Evolutionary conservation across 2,888 invertebrate species (phyloP).

Genomic region (Meiosimyza platycephala): DNA sequence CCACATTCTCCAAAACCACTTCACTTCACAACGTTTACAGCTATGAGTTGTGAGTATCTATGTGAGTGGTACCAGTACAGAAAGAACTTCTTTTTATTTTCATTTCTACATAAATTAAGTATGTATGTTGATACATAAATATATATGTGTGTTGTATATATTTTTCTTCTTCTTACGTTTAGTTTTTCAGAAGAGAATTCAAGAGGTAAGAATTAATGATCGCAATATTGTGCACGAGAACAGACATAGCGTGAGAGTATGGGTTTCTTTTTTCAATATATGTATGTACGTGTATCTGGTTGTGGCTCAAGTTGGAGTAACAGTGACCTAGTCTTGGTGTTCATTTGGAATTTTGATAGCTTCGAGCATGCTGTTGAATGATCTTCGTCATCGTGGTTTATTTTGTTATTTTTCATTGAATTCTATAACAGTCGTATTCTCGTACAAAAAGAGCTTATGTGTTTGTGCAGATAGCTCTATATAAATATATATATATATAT

Average conservation of each 20-base stretch:
- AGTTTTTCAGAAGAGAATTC: conserved; percentile 39
- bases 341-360: conserved; percentile 33
- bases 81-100: no score
- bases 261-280: neutral
- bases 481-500: neutral
- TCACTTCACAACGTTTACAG: conserved; percentile 9
- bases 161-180: no score
- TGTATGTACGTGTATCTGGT: conserved; percentile 6
- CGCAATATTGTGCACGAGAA: conserved; percentile 37
- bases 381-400: conserved; percentile 19
- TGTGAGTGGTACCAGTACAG: no score
- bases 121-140: no score
- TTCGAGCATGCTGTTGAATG: conserved; percentile 29
- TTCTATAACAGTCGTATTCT: neutral
- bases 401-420: neutral
- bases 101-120: no score
- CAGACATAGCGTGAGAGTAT: conserved; percentile 30
- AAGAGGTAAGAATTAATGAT: conserved; percentile 41
- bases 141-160: no score
- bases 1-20: neutral
- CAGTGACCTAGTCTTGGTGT: conserved; percentile 62
- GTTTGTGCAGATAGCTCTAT: neutral
- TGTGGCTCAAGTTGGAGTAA: conserved; percentile 50
- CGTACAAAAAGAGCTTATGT: conserved; percentile 13
- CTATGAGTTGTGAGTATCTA: neutral